phyloP scores from a whole-genome alignment of 2,797 vertebrate genomes.

The Gallirallus australis region DNA sequence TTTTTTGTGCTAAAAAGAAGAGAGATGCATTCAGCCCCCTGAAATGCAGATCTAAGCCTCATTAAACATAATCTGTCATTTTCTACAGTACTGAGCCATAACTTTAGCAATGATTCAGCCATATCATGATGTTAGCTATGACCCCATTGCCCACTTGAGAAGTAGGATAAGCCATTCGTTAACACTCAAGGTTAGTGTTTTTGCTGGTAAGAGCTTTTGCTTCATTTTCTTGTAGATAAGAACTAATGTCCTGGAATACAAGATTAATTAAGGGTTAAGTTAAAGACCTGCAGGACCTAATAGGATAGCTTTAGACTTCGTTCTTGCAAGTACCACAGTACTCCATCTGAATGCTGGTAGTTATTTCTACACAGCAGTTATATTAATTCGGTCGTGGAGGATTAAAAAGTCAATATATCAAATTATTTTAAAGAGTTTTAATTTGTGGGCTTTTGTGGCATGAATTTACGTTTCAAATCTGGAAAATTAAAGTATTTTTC shows the following conservation, averaged over 20 bases:
- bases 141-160: not conserved
- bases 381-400: not conserved
- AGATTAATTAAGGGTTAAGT: not conserved
- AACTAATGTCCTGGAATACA: not conserved
- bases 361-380: not conserved
- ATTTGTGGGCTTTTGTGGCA: not conserved
- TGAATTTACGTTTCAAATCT: not conserved
- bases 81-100: not conserved
- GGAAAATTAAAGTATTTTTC: not conserved
- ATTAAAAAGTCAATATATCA: not conserved
- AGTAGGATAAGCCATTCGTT: not conserved
- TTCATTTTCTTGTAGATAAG: not conserved
- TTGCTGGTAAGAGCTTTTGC: not conserved
- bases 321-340: not conserved
- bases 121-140: not conserved
- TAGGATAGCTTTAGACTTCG: not conserved
- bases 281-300: not conserved
- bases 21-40: not conserved
- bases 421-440: not conserved
- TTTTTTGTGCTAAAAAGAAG: not conserved
- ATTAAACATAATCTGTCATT: not conserved
- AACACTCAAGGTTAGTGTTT: not conserved
- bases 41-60: not conserved
- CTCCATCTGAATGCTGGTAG: not conserved
- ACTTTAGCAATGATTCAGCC: not conserved